Evolutionary conservation across 2,113 vertebrate genomes (phyloP).

Genomic region (Narcine bancroftii): DNA sequence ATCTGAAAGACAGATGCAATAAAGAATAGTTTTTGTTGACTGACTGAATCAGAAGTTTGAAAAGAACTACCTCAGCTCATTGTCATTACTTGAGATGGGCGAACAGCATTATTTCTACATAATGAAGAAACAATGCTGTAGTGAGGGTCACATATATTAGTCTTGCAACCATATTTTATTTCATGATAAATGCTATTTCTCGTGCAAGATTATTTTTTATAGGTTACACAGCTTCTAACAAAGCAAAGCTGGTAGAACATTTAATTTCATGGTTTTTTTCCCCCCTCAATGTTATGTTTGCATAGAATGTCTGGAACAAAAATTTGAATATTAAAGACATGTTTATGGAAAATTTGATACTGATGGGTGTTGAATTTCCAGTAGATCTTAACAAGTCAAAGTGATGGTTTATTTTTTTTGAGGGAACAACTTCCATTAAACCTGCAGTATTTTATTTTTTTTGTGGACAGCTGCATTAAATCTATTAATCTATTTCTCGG

Average conservation of each 20-base stretch:
- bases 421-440: neutral
- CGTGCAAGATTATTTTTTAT: neutral
- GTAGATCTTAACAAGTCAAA: neutral
- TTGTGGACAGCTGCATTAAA: neutral
- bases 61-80: neutral
- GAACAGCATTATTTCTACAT: neutral
- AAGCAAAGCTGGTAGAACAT: neutral
- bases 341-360: neutral
- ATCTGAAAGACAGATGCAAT: neutral
- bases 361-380: neutral
- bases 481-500: constrained; percentile 1
- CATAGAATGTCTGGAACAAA: neutral
- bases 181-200: neutral
- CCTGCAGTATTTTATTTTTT: neutral
- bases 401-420: neutral
- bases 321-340: neutral
- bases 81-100: neutral
- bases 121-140: neutral
- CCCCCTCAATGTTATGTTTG: neutral
- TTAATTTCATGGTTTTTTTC: neutral
- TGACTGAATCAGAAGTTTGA: neutral
- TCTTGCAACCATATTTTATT: neutral
- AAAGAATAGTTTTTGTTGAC: neutral
- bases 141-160: neutral
- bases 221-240: neutral